Conservation (phyloP, 2,888 invertebrate genomes). For the Drosophila putrida region DNA sequence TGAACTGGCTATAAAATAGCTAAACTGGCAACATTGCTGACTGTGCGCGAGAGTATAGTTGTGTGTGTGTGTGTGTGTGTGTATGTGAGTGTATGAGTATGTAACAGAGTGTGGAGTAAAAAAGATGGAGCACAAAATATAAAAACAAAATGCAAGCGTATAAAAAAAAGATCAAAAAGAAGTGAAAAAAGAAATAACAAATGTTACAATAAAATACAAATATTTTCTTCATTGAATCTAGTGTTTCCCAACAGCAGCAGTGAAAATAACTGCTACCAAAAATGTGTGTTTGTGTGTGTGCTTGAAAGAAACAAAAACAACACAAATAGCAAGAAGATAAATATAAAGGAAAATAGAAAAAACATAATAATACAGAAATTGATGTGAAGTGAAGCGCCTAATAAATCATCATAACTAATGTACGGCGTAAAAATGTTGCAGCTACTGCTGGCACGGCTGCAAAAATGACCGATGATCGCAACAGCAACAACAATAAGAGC, state of each 20-base stretch:
- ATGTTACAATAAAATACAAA: slow-evolving; percentile 18
- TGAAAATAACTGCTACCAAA: slow-evolving; percentile 40
- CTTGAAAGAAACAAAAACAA: slow-evolving; percentile 59
- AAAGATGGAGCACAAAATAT: slow-evolving; percentile 70
- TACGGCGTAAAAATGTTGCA: slow-evolving; percentile 70
- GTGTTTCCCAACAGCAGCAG: slow-evolving; percentile 45
- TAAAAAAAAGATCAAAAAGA: slow-evolving; percentile 33
- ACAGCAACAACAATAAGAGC: slow-evolving; percentile 86
- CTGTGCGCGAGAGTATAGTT: slow-evolving; percentile 30
- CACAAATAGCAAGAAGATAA: slow-evolving; percentile 31
- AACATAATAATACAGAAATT: slow-evolving; percentile 37
- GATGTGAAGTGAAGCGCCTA: slow-evolving; percentile 61
- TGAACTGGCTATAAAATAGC: too few relatives aligned
- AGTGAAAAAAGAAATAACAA: slow-evolving; percentile 17
- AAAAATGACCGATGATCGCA: slow-evolving; percentile 88
- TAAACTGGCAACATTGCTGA: too few relatives aligned
- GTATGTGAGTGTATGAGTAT: slow-evolving; percentile 24
- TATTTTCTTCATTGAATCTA: slow-evolving; percentile 26
- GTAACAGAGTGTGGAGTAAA: slow-evolving; percentile 64
- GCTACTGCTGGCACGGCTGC: slow-evolving; percentile 88
- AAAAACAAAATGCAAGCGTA: slow-evolving; percentile 64
- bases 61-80: slow-evolving; percentile 29
- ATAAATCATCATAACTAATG: slow-evolving; percentile 55
- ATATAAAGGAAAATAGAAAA: slow-evolving; percentile 30
- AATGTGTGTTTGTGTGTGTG: slow-evolving; percentile 49